Evolutionary conservation across 30 jellyfish, hydroid and myxozoan genomes (phyloP), one percentile per base, ranked within the genome.

Genomic region (Hydractinia symbiolongicarpus): DNA sequence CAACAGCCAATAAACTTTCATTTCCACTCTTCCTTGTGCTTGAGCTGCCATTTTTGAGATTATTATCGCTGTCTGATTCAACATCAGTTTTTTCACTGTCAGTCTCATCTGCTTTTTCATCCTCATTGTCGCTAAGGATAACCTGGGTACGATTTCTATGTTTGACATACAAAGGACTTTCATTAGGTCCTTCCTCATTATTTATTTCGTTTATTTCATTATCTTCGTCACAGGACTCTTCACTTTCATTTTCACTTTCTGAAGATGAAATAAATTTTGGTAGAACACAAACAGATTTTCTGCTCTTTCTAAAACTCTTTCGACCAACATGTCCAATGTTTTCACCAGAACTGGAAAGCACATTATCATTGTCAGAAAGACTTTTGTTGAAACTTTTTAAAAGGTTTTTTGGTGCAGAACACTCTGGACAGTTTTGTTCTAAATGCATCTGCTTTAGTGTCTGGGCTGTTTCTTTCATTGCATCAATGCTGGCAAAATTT

Each of bases 221-320:
- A 30, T 30, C 44, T 30, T 1, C 44, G 44, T 30, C 44, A 30
- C 44, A 30, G 44, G 44, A 30, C 1, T 30, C 44, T 30, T 30
- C 44, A 30, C 2, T 30, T 30, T 30, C 44, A 30, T 30, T 30
- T 30, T 66, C 83, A 74, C 83, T 74, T 20, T 74, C 67, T 17
- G 83, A 74, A 11, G 83, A 74, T 74, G 66, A 74, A 8, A 74
- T 58, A 55, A 74, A 74, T 55, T 74, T 74, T 6, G 83, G 83
- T 49, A 74, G 49, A 74, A 64, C 74, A 4, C 74, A 64, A 6
- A 30, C 44, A 30, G 74, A 64, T 13, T 64, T 64, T n/a, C 74
- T 44, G 40, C 74, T 64, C 74, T 64, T 64, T 2, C 74, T 64
- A 64, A 51, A 7, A 6, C 52, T n/a, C 40, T 44, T 64, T 58